Evolutionary conservation across 2,888 invertebrate genomes (phyloP).

Genomic region (Opisthograptis luteolata): DNA sequence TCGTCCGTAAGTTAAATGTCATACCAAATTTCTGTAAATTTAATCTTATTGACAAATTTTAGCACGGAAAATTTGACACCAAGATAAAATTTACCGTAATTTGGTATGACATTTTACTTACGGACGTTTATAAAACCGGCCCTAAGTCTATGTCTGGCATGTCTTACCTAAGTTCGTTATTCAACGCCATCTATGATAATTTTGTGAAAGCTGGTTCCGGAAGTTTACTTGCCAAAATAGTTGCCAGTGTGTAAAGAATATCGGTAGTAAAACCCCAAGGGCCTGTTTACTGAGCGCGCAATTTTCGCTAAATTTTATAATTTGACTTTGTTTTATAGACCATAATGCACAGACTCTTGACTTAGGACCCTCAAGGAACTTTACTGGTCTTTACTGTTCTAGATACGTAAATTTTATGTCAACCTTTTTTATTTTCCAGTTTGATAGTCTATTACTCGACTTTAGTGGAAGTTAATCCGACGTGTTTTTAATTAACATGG

Average conservation of each 20-base stretch:
- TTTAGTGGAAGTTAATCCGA: slow-evolving; percentile 58
- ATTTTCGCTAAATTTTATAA: slow-evolving; percentile 65
- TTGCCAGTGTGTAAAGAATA: slow-evolving; percentile 21
- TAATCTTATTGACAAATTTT: too few relatives aligned
- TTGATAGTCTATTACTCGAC: slow-evolving; percentile 56
- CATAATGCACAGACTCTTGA: slow-evolving; percentile 53
- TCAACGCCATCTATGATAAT: too few relatives aligned
- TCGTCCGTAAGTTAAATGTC: too few relatives aligned
- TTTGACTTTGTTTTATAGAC: slow-evolving; percentile 65
- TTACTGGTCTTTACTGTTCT: slow-evolving; percentile 36
- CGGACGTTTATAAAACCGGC: too few relatives aligned
- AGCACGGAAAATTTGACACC: too few relatives aligned
- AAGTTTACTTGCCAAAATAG: background rate
- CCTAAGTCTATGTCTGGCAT: too few relatives aligned
- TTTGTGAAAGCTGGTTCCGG: too few relatives aligned
- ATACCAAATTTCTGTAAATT: too few relatives aligned
- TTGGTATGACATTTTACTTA: too few relatives aligned
- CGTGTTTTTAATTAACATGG: slow-evolving; percentile 52
- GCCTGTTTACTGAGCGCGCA: slow-evolving; percentile 50
- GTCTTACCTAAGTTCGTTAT: too few relatives aligned
- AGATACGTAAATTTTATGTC: slow-evolving; percentile 45
- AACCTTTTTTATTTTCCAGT: slow-evolving; percentile 51
- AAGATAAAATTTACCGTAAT: too few relatives aligned
- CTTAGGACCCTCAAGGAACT: slow-evolving; percentile 34
- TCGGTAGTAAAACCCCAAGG: slow-evolving; percentile 39